Base-by-base conservation (phyloP, 2,113 vertebrate species). In the Orycteropus afer region DNA sequence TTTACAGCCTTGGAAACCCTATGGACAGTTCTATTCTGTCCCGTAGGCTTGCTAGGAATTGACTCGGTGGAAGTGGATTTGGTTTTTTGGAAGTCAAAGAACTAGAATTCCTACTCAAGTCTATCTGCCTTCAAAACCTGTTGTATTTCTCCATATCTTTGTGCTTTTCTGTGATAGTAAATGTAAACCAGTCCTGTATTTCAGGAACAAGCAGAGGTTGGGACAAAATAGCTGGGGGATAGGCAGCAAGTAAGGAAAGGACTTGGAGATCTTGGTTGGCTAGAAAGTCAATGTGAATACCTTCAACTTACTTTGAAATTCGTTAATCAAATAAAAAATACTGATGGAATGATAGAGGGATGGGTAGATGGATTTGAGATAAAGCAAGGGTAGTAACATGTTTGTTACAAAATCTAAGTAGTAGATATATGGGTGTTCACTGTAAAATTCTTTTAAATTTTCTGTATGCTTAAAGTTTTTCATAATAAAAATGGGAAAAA, bases 391-490 rank as follows among this genome's bases (percentile, higher is more conserved):
- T 13, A 61, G 42, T 57, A 47, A 83, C 74, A 67, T 22, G 5
- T 65, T 90, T 11, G 4, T 29, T 90, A 59, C 71, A n/a, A 55
- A 90, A 76, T 20, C 47, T 20, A 57, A 45, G 51, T 34, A 20
- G 4, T 93, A n/a, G 61, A 45, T 74, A 67, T 22, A 37, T 37
- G 42, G 27, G 10, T 63, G 22, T 32, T 88, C 12, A 65, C 20
- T 88, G 11, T 69, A 86, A 79, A 86, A 37, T 74, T 92, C n/a
- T 85, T 90, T 51, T 29, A 76, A 53, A 17, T 81, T 53, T 73
- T 83, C 20, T 73, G 51, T 53, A 61, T 81, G 34, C 73, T 92
- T 88, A 37, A 94, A 61, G 89, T 17, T 84, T 71, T 90, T 91
- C 47, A 20, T 79, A 76, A 86, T 96, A 14, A 86, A 92, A 76